phyloP scores from a whole-genome alignment of 2,888 invertebrate species.

The Cryptocheilus praepositus region DNA sequence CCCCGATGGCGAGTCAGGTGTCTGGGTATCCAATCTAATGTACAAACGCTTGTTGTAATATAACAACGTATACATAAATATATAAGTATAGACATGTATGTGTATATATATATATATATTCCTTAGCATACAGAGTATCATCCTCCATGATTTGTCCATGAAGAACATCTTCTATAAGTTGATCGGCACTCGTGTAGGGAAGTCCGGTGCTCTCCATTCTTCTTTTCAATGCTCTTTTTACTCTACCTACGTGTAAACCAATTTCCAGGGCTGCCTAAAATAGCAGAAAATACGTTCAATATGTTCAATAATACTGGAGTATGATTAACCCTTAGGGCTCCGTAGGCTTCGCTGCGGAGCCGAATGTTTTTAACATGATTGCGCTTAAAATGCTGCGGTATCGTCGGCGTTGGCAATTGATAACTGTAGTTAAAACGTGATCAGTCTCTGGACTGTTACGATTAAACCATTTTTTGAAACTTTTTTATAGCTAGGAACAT shows the following conservation, averaged over 20 bases:
- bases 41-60: background rate
- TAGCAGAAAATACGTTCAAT: background rate
- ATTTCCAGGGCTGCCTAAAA: constrained; percentile 78
- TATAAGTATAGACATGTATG: too few relatives aligned
- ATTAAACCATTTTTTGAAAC: too few relatives aligned
- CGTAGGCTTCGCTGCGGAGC: too few relatives aligned
- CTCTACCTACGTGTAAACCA: constrained; percentile 79
- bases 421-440: too few relatives aligned
- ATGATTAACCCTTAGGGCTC: too few relatives aligned
- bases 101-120: too few relatives aligned
- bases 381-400: too few relatives aligned
- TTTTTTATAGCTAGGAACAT: too few relatives aligned
- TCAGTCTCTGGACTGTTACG: too few relatives aligned
- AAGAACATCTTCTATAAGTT: constrained; percentile 84
- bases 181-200: constrained; percentile 82
- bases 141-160: constrained; percentile 82
- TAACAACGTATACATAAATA: background rate
- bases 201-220: constrained; percentile 78
- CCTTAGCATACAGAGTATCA: constrained; percentile 58
- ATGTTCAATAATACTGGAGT: too few relatives aligned
- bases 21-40: constrained; percentile 25
- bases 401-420: too few relatives aligned
- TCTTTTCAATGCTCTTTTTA: constrained; percentile 78
- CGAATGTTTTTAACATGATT: too few relatives aligned
- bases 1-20: constrained; percentile 54